These are phyloP conservation scores for Oryzaephilus surinamensis DNA, from an alignment of 1,140 invertebrate species.

Conservation along the genomic window DNA sequence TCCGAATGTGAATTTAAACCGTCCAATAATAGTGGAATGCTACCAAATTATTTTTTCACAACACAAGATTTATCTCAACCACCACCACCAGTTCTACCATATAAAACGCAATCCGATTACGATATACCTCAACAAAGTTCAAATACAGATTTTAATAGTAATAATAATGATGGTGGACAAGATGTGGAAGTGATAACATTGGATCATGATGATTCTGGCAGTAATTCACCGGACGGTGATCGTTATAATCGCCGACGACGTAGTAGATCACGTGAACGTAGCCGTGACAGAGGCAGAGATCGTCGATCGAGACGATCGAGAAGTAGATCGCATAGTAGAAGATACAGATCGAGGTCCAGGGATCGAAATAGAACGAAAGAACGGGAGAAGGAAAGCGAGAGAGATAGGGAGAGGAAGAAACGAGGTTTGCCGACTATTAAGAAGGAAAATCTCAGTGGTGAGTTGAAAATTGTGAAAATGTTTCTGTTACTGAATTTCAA, in stretches of 20 bases:
- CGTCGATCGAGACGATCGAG: slow-evolving; percentile 29
- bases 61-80: no score
- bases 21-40: slow-evolving; percentile 29
- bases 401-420: slow-evolving; percentile 69
- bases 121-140: slow-evolving; percentile 16
- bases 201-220: slow-evolving; percentile 44
- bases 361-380: slow-evolving; percentile 45
- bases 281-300: slow-evolving; percentile 31
- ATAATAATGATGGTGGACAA: slow-evolving; percentile 29
- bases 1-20: slow-evolving; percentile 56
- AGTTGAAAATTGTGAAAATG: slow-evolving; percentile 20
- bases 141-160: slow-evolving; percentile 38
- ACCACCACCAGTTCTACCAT: slow-evolving; percentile 6
- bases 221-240: slow-evolving; percentile 45
- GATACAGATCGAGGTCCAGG: slow-evolving; percentile 31
- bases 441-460: slow-evolving; percentile 76
- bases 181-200: slow-evolving; percentile 39
- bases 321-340: slow-evolving; percentile 31
- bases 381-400: slow-evolving; percentile 67
- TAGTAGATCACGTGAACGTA: slow-evolving; percentile 39
- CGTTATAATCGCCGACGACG: slow-evolving; percentile 41
- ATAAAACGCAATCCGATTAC: neutral
- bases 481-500: no score
- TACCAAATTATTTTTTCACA: no score
- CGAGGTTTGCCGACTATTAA: slow-evolving; percentile 79